Base-by-base conservation (phyloP, 2,113 vertebrate genomes). In the Sclerurus mexicanus region DNA sequence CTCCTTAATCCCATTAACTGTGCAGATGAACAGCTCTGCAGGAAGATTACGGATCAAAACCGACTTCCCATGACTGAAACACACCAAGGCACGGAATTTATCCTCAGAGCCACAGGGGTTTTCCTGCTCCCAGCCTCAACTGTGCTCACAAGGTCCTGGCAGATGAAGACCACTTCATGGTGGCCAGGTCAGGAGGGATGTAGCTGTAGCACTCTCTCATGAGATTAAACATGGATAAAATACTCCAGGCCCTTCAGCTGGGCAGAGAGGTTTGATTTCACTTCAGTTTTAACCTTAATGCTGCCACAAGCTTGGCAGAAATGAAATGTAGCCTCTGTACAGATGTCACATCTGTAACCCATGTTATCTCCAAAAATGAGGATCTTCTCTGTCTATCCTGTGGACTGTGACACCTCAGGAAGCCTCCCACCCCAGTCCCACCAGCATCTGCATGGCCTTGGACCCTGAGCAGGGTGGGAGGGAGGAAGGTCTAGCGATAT, bases 321-420 rank as follows among this genome's bases (percentile, higher is more conserved):
- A 74, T 24, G 19, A 62, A 59, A 15, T 0, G 0, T 27, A 55
- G 77, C 46, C 28, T 67, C 44, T 30, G 59, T 24, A 12, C 56
- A 72, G 52, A 21, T 14, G 30, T 33, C 12, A 18, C 35, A 60
- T 10, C 79, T 52, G 22, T 9, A 58, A 79, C 27, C 25, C 40
- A 13, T 9, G 7, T 12, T 25, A 7, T 39, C 40, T n/a, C 39
- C 35, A 8, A 30, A 50, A 55, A 13, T 3, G 62, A 69, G 24
- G 42, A 25, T 66, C 63, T 6, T n/a, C n/a, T n/a, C n/a, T 18
- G n/a, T 20, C 59, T 80, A 39, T 5, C 47, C 27, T 47, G 3
- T 0, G 27, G 42, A 8, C 15, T 2, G 21, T 0, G 11, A 37
- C 3, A 1, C 33, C 55, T 46, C 0, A 0, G 49, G 33, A 50